Conservation (phyloP, 2,797 vertebrate species). For the Rhodeus uyekii region DNA sequence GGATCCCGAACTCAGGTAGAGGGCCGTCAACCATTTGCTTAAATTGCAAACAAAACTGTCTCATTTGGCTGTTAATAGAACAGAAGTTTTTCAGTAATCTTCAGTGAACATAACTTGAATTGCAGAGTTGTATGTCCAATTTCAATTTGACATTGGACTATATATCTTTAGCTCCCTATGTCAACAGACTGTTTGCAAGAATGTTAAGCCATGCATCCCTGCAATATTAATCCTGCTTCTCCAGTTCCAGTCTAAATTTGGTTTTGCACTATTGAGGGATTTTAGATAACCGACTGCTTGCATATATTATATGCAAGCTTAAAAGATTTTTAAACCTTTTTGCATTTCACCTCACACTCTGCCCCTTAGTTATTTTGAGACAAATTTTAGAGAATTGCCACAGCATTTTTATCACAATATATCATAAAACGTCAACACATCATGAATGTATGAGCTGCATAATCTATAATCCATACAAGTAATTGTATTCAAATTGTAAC, state of each 20-base stretch:
- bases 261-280: conserved; percentile 32
- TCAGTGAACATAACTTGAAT: background rate
- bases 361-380: background rate
- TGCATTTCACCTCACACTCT: background rate
- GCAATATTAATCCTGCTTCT: conserved; percentile 48
- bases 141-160: background rate
- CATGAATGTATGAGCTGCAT: background rate
- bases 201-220: conserved; percentile 46
- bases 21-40: background rate
- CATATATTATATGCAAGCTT: conserved; percentile 25
- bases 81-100: background rate
- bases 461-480: background rate
- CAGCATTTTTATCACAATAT: background rate
- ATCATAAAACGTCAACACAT: background rate
- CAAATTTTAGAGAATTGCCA: background rate
- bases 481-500: background rate
- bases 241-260: conserved; percentile 31
- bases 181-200: conserved; percentile 31
- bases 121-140: background rate
- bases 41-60: background rate
- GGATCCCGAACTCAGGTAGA: conserved; percentile 79
- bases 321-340: background rate
- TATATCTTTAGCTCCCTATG: conserved; percentile 36
- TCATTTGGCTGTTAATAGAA: background rate
- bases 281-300: conserved; percentile 23